Percentiles rank a stretch among this genome's conserved stretches.
Evolutionary conservation across 2,113 vertebrate species (phyloP).

Genomic region (Corvus cornix): DNA sequence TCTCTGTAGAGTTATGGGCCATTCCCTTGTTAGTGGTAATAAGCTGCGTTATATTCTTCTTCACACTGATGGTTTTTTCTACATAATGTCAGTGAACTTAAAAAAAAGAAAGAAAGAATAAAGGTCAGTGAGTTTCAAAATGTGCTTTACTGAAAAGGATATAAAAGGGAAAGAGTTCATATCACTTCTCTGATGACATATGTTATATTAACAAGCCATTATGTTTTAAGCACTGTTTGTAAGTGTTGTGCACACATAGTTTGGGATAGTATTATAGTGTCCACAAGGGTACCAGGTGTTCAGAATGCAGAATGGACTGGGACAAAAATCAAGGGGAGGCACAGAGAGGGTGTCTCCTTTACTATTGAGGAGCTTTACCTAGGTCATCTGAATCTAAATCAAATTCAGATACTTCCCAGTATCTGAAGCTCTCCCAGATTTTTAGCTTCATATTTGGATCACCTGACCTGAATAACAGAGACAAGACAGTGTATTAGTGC

Average conservation of each 20-base stretch:
- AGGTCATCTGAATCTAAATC: too few relatives aligned
- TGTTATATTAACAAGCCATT: not conserved
- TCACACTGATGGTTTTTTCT: not conserved
- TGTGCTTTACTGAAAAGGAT: not conserved
- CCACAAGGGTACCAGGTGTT: not conserved
- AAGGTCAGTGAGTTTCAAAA: not conserved
- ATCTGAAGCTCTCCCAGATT: not conserved
- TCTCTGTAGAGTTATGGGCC: slow-evolving; percentile 32
- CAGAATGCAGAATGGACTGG: not conserved
- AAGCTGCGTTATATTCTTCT: slow-evolving; percentile 41
- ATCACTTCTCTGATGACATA: not conserved
- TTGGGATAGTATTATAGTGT: not conserved
- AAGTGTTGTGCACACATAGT: not conserved
- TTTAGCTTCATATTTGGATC: not conserved
- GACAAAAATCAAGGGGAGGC: not conserved
- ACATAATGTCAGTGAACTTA: not conserved
- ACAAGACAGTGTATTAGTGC: not conserved
- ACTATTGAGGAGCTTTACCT: not conserved
- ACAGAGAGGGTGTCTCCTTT: not conserved
- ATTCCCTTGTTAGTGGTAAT: slow-evolving; percentile 58
- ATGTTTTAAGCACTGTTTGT: not conserved
- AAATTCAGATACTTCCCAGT: too few relatives aligned
- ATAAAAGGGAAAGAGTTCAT: not conserved
- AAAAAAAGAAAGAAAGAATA: not conserved
- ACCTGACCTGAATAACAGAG: not conserved